Evolutionary conservation across 2,888 invertebrate species (phyloP).

Genomic region (Clepsis dumicolana): DNA sequence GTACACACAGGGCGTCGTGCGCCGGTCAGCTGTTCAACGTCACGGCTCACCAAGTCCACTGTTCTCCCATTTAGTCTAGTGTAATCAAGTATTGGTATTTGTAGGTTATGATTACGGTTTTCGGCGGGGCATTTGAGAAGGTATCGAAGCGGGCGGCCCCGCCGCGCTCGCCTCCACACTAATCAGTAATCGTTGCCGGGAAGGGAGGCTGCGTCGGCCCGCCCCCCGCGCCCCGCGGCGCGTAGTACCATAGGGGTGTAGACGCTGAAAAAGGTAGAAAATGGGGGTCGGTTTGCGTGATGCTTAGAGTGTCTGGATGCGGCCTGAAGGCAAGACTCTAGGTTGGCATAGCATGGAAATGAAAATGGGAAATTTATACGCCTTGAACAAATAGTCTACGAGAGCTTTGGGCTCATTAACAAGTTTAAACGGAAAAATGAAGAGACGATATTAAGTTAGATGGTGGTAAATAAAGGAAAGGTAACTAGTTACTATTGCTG

Average conservation of each 20-base stretch:
- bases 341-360: background rate
- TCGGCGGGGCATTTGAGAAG: conserved; percentile 68
- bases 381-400: too few species aligned
- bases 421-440: too few species aligned
- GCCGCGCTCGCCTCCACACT: conserved; percentile 83
- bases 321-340: background rate
- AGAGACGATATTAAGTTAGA: too few species aligned
- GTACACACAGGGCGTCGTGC: conserved; percentile 70
- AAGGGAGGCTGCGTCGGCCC: conserved; percentile 80
- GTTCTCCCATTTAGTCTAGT: background rate
- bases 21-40: conserved; percentile 63
- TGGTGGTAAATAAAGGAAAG: too few species aligned
- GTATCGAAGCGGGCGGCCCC: conserved; percentile 72
- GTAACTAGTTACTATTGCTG: too few species aligned
- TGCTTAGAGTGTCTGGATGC: background rate
- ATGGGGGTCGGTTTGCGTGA: background rate
- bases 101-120: conserved; percentile 50
- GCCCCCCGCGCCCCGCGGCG: conserved; percentile 62
- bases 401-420: background rate
- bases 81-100: conserved; percentile 60
- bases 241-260: conserved; percentile 62
- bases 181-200: conserved; percentile 87
- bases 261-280: conserved; percentile 44
- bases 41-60: conserved; percentile 50
- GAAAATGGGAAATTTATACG: background rate